Conservation (phyloP, 2,888 invertebrate genomes). For the Cosmia pyralina region DNA sequence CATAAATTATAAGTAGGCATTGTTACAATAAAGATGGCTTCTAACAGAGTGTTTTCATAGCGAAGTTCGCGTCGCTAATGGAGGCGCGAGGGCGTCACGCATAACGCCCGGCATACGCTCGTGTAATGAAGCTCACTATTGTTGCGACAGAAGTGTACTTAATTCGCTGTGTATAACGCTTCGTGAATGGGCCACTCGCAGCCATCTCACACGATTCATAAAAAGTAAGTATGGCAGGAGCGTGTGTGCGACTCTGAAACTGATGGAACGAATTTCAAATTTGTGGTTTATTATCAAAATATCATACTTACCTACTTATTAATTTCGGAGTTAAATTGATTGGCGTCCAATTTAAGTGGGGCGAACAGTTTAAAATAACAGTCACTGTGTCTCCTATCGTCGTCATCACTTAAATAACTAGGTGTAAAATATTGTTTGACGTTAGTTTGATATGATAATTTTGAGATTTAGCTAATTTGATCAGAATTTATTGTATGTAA, state of each 20-base stretch:
- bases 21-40: slow-evolving; percentile 84
- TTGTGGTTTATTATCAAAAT: slow-evolving; percentile 49
- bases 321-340: not conserved
- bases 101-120: slow-evolving; percentile 85
- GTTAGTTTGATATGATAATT: not conserved
- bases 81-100: slow-evolving; percentile 85
- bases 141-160: slow-evolving; percentile 85
- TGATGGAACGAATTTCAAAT: slow-evolving; percentile 65
- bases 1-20: slow-evolving; percentile 87
- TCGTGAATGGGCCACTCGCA: slow-evolving; percentile 71
- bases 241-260: slow-evolving; percentile 52
- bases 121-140: slow-evolving; percentile 87
- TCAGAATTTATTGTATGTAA: not conserved
- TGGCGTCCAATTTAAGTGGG: not conserved
- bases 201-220: slow-evolving; percentile 71
- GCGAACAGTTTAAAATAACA: not conserved
- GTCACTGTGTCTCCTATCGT: not conserved
- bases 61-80: slow-evolving; percentile 84
- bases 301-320: not conserved
- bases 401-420: not conserved
- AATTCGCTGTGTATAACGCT: slow-evolving; percentile 79
- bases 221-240: slow-evolving; percentile 68
- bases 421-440: too few relatives aligned
- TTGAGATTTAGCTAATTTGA: not conserved
- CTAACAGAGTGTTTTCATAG: slow-evolving; percentile 85